Base-by-base conservation (phyloP, 2,888 invertebrate genomes). In the Halictus quadricinctus region DNA sequence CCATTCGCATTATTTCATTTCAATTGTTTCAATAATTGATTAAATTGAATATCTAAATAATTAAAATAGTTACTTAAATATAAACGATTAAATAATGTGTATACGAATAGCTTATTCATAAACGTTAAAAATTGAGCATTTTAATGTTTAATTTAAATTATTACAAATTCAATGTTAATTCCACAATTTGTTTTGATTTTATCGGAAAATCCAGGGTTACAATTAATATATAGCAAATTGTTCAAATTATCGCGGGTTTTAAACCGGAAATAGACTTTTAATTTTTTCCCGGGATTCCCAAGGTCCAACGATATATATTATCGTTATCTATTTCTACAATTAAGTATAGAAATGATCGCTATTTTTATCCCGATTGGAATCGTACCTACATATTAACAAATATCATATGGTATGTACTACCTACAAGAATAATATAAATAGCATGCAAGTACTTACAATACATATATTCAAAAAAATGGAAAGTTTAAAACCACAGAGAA, bases 161-260 rank as follows among this genome's bases (percentile, higher is more conserved):
- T 69, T 69, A 69, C 21, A 69, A 36, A 43, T 43, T 69, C 12
- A 43, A 41, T 69, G 5, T 13, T 36, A 29, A 6, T 15, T 74
- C 5, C 41, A 41, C 10, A 0, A 41, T 21, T 12, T 54, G 8
- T 10, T 41, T 36, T 58, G 41, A 58, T 58, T n/a, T 36, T 58
- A 25, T 36, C 12, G 25, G 18, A 74, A 29, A 64, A 58, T 25
- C 2, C n/a, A 15, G 21, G 8, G 15, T 70, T n/a, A n/a, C 7
- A 43, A 74, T 74, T 54, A 41, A 70, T 43, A 41, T 41, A 36
- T 8, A 54, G 21, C 54, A 41, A 74, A 15, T n/a, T 15, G 41
- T n/a, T 74, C 12, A 58, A 74, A 74, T 74, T 54, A 58, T 58
- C 74, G 74, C 74, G 74, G 58, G 15, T 41, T 74, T n/a, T n/a